phyloP scores from a whole-genome alignment of 1,140 invertebrate species.

The Vanessa atalanta region DNA sequence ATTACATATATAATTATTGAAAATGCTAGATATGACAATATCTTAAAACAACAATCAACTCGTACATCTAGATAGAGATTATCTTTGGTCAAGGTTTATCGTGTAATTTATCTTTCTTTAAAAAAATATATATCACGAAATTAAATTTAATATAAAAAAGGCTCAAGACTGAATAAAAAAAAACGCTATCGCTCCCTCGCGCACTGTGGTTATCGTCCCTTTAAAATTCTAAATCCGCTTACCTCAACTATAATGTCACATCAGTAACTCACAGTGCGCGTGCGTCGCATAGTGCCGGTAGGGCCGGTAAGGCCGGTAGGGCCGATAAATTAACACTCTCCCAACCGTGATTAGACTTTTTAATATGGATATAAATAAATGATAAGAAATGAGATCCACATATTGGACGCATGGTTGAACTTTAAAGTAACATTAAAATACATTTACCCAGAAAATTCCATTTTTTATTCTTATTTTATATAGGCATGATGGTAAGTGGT shows the following conservation, averaged over 20 bases:
- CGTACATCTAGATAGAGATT: no score
- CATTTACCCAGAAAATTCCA: not conserved
- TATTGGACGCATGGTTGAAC: conserved; percentile 6
- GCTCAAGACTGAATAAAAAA: not conserved
- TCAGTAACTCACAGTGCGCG: conserved; percentile 42
- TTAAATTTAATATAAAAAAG: no score
- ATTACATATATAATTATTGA: no score
- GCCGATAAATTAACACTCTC: conserved; percentile 35
- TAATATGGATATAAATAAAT: conserved; percentile 29
- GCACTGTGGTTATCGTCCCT: not conserved
- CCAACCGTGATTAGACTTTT: conserved; percentile 29
- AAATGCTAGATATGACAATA: no score
- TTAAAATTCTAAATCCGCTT: conserved; percentile 32
- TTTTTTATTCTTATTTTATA: not conserved
- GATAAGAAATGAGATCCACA: conserved; percentile 28
- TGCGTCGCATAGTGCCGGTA: conserved; percentile 26
- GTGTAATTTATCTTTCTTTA: no score
- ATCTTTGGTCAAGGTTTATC: no score
- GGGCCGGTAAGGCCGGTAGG: conserved; percentile 12
- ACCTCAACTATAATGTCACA: conserved; percentile 43
- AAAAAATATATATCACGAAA: no score
- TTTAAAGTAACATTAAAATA: not conserved
- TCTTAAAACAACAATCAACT: no score
- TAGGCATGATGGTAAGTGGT: no score
- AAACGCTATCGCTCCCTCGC: not conserved